Base-by-base conservation (phyloP, 2,888 invertebrate genomes). In the Drosophila anomalata region DNA sequence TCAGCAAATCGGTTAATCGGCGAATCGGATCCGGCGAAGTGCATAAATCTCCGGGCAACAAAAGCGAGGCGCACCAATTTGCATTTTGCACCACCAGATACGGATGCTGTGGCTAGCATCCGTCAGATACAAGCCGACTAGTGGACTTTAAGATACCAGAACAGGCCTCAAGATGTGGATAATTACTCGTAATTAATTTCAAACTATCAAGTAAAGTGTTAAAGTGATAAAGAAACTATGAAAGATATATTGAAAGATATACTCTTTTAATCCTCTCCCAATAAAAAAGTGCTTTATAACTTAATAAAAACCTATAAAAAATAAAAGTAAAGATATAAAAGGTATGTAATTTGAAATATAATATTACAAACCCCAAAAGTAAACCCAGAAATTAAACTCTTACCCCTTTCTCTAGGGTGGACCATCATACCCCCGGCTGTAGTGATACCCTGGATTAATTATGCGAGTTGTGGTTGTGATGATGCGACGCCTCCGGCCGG, bases 1-100 rank as follows among this genome's bases (percentile, higher is more conserved):
- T 79, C 85, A 84, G 57, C 36, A 52, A 42, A 20, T 42, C 42
- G 42, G 42, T 22, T 11, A 7, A 8, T 51, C 52, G 44, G 12
- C 20, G 11, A 41, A 22, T 31, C 31, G 33, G 26, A 47, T 42
- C 26, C 50, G 39, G 52, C 54, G 51, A 42, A 69, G 53, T 60
- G 67, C 84, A 79, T 84, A 73, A 79, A 84, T 79, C 69, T 65
- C 47, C 41, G 52, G 52, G 9, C 31, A 53, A 65, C 65, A 65
- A 65, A 39, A 31, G 53, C 47, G 39, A 33, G 31, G 65, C 33
- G 39, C 11, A 14, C 46, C 17, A 57, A 66, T 66, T 66, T 54
- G 65, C 65, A 66, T 66, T 66, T 62, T 33, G 59, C 33, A 29
- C 33, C n/a, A 22, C 58, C 20, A 57, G 55, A 61, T 31, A 42